Conservation (phyloP, 2,888 invertebrate species). For the Volucella inflata region DNA sequence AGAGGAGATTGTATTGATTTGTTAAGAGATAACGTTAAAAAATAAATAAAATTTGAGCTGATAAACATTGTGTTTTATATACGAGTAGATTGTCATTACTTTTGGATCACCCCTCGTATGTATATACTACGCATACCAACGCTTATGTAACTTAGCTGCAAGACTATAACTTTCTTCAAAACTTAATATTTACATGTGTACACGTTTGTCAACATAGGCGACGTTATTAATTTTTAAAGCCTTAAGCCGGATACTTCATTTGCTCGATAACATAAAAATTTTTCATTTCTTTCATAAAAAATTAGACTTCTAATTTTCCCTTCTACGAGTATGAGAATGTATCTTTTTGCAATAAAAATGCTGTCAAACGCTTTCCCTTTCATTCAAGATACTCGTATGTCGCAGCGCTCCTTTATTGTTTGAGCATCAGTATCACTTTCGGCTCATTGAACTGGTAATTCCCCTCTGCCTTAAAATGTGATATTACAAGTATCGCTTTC, state of each 20-base stretch:
- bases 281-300: not conserved
- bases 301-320: not conserved
- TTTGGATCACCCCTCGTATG: too few relatives aligned
- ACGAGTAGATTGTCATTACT: too few relatives aligned
- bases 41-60: too few relatives aligned
- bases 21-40: too few relatives aligned
- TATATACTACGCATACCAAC: too few relatives aligned
- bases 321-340: not conserved
- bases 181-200: too few relatives aligned
- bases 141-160: too few relatives aligned
- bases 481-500: constrained; percentile 50
- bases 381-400: constrained; percentile 8
- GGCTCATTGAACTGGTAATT: constrained; percentile 55
- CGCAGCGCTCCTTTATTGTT: constrained; percentile 15
- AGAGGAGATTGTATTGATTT: too few relatives aligned
- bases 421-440: constrained; percentile 35
- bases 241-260: not conserved
- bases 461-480: constrained; percentile 3
- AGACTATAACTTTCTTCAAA: too few relatives aligned
- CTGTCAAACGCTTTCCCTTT: not conserved
- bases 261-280: not conserved
- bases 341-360: constrained; percentile 25
- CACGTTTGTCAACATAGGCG: too few relatives aligned
- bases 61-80: too few relatives aligned
- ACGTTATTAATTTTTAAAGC: too few relatives aligned